Percentiles rank a stretch among this genome's conserved stretches.
phyloP scores from a whole-genome alignment of 2,888 invertebrate genomes.

The Empis stercorea region DNA sequence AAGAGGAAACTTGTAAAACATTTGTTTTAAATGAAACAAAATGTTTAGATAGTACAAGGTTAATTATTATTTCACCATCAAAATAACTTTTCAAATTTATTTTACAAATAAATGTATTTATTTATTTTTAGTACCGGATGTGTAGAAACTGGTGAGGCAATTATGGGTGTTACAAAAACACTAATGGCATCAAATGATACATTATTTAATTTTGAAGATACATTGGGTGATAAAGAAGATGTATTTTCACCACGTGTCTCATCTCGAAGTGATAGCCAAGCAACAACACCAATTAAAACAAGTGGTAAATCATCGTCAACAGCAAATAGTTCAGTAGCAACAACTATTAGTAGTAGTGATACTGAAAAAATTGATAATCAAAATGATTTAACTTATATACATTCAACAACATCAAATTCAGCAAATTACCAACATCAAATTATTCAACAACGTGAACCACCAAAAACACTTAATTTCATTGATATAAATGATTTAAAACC shows the following conservation, averaged over 20 bases:
- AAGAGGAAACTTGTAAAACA: slow-evolving; percentile 19
- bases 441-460: slow-evolving; percentile 6
- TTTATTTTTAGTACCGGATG: slow-evolving; percentile 16
- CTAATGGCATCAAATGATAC: slow-evolving; percentile 20
- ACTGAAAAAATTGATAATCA: not conserved
- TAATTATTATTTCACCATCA: not conserved
- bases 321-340: slow-evolving; percentile 8
- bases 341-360: slow-evolving; percentile 1
- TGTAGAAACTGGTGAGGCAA: slow-evolving; percentile 17
- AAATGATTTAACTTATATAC: not conserved
- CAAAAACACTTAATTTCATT: slow-evolving; percentile 10
- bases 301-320: not conserved
- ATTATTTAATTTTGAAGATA: slow-evolving; percentile 19
- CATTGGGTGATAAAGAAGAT: slow-evolving; percentile 17
- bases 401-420: not conserved
- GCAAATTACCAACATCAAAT: not conserved
- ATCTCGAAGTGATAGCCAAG: slow-evolving; percentile 10
- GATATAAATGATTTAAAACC: slow-evolving; percentile 3
- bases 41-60: slow-evolving; percentile 18
- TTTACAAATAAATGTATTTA: not conserved
- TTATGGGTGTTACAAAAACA: slow-evolving; percentile 17
- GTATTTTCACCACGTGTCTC: slow-evolving; percentile 15
- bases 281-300: slow-evolving; percentile 8
- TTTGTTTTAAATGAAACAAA: slow-evolving; percentile 18
- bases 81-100: not conserved